Evolutionary conservation across 2,113 vertebrate species (phyloP), one percentile per base, ranked within the genome.

Genomic region (Tangachromis dhanisi): DNA sequence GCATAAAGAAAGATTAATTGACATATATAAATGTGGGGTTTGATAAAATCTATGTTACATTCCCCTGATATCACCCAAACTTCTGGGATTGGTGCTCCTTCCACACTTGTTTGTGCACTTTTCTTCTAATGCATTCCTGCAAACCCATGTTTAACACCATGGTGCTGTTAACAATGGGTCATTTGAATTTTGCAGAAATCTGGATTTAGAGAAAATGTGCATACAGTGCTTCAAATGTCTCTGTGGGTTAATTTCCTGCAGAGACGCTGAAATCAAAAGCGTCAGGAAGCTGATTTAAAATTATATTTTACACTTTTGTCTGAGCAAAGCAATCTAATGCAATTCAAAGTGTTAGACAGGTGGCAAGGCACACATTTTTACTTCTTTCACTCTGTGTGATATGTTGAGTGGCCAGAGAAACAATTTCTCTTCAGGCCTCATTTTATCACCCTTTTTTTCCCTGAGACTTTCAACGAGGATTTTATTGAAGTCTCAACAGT

Each of bases 391-490:
- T 71, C 13, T 54, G 35, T 85, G 35, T 88, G 83, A 76, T 21
- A 54, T 49, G 24, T 82, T 82, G 57, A 91, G 31, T 81, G 53
- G 80, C 51, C 82, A 83, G 63, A 87, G 76, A 51, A 66, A 45
- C 29, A 47, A 49, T 82, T 13, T 86, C 33, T 59, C 21, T 71
- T 90, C n/a, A 11, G 47, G 68, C 66, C 19, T 55, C 71, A 19
- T 86, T 57, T 71, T 42, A 59, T 81, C 51, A 19, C 10, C 17
- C 8, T 12, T 80, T 84, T 80, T 55, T 4, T 31, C 19, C 33
- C 45, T 29, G 54, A 82, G 54, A 47, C 33, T 49, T 81, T 88
- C 40, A 80, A 80, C 7, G 7, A 49, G 24, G 40, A 21, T 26
- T 42, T 68, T 21, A 42, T 40, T 66, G 11, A 21, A 49, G 40